Percentiles rank a stretch among this genome's conserved stretches.
phyloP scores from a whole-genome alignment of 2,888 invertebrate genomes.

The Suillia variegata region DNA sequence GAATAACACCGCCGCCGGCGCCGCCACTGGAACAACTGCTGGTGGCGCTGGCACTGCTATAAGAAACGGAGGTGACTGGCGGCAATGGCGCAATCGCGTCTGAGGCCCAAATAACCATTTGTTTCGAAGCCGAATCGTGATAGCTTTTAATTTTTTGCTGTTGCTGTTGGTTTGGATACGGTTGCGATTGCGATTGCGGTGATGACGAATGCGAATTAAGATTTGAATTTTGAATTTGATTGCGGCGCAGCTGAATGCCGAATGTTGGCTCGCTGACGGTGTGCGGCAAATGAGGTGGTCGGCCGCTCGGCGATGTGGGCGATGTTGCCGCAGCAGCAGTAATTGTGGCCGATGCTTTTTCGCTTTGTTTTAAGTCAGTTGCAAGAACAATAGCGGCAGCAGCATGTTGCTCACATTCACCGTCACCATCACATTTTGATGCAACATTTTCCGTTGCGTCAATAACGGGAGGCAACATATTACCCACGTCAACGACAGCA shows the following conservation, averaged over 20 bases:
- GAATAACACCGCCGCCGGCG: constrained; percentile 14
- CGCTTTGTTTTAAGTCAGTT: background rate
- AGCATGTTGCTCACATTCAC: no score
- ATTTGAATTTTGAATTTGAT: no score
- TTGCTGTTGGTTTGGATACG: constrained; percentile 33
- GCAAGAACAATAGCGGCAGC: constrained; percentile 9
- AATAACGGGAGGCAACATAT: no score
- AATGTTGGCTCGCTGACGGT: constrained; percentile 40
- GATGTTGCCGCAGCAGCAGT: constrained; percentile 7
- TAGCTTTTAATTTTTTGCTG: constrained; percentile 45
- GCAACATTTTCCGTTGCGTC: background rate
- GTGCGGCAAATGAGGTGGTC: constrained; percentile 29
- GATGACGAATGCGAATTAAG: no score
- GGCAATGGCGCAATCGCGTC: constrained; percentile 41
- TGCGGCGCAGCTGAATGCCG: constrained; percentile 42
- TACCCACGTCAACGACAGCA: background rate
- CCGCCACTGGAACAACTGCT: constrained; percentile 15
- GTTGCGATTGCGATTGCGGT: constrained; percentile 1
- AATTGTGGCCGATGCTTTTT: constrained; percentile 5
- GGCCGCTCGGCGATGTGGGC: constrained; percentile 5
- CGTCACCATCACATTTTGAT: background rate
- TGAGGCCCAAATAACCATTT: constrained; percentile 44
- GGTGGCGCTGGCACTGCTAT: constrained; percentile 26
- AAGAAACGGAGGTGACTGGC: constrained; percentile 22
- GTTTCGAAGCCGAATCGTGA: constrained; percentile 46